Conservation (phyloP, 2,113 vertebrate species). For the Recurvirostra avosetta region DNA sequence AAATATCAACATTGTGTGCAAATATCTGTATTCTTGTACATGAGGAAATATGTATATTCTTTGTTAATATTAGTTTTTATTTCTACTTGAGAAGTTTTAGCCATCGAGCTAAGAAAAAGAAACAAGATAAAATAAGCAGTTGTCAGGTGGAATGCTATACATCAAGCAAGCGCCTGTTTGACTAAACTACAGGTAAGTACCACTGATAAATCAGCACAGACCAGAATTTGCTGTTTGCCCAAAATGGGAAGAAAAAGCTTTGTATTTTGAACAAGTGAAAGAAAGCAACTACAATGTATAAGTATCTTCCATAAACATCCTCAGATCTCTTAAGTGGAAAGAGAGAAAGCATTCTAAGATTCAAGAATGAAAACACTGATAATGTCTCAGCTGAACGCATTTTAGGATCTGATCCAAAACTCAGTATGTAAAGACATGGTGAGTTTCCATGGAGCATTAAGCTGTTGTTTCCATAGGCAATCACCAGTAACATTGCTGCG, state of each 20-base stretch:
- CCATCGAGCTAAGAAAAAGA: background rate
- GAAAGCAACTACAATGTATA: background rate
- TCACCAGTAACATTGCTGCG: background rate
- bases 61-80: background rate
- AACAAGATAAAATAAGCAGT: background rate
- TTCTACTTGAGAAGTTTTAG: background rate
- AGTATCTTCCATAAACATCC: background rate
- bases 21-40: background rate
- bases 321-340: background rate
- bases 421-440: accelerated
- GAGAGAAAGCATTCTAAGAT: background rate
- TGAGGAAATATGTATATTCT: background rate
- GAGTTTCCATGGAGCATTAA: background rate
- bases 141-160: background rate
- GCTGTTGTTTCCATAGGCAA: background rate
- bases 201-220: background rate
- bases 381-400: background rate
- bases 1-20: background rate
- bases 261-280: background rate
- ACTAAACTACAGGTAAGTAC: background rate
- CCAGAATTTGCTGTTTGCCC: background rate
- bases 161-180: background rate
- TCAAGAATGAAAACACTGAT: background rate
- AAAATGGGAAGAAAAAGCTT: background rate
- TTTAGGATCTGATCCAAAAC: background rate